Percentiles rank a stretch among this genome's conserved stretches.
Conservation (phyloP, 2,888 invertebrate genomes). For the Baronia brevicornis region DNA sequence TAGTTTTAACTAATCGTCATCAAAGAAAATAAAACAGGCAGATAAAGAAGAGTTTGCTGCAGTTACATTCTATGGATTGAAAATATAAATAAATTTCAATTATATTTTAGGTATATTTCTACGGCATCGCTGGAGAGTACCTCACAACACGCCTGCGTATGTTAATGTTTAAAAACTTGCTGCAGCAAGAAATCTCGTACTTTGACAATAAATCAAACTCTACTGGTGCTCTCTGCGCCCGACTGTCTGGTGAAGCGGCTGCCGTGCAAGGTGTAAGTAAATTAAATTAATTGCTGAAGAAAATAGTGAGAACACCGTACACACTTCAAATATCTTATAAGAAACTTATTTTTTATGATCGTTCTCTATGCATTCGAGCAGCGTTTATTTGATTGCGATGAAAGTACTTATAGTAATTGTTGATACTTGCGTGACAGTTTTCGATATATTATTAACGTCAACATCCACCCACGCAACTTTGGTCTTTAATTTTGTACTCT, state of each 20-base stretch:
- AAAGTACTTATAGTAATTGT: too few relatives aligned
- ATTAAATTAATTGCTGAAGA: background rate
- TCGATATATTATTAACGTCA: too few relatives aligned
- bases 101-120: constrained; percentile 61
- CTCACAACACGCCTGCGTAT: constrained; percentile 83
- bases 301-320: background rate
- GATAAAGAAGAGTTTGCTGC: too few relatives aligned
- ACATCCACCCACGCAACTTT: too few relatives aligned
- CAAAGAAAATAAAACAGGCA: too few relatives aligned
- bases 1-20: too few relatives aligned
- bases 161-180: constrained; percentile 77
- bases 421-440: too few relatives aligned
- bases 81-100: background rate
- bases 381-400: too few relatives aligned
- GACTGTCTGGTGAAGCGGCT: constrained; percentile 83
- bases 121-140: constrained; percentile 84
- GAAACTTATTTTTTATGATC: background rate
- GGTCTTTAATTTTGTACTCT: too few relatives aligned
- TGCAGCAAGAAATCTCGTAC: constrained; percentile 83
- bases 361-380: background rate
- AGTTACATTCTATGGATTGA: too few relatives aligned
- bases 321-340: background rate
- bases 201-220: constrained; percentile 82
- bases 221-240: constrained; percentile 82
- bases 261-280: constrained; percentile 85